Percentiles rank a stretch among this genome's conserved stretches.
Conservation (phyloP, 2,797 vertebrate genomes). For the Amniataba percoides region DNA sequence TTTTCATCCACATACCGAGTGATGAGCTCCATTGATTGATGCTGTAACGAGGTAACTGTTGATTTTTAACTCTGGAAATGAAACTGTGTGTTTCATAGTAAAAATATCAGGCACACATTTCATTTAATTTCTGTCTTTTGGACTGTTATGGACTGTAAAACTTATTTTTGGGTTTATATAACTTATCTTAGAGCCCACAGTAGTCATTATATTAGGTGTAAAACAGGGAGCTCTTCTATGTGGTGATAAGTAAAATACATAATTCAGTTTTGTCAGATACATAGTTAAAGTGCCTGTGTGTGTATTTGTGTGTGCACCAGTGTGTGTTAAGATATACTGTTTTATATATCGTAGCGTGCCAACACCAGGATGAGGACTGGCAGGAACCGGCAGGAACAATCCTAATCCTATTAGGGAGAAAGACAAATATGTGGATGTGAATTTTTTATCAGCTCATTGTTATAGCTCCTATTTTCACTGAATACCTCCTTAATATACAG, state of each 20-base stretch:
- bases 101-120: slow-evolving; percentile 11
- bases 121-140: background rate
- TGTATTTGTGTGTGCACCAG: background rate
- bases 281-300: background rate
- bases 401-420: slow-evolving; percentile 72
- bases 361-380: slow-evolving; percentile 43
- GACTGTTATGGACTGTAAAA: slow-evolving; percentile 22
- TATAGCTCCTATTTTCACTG: slow-evolving; percentile 44
- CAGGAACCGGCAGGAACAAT: slow-evolving; percentile 44
- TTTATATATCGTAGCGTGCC: slow-evolving; percentile 33
- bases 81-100: slow-evolving; percentile 1
- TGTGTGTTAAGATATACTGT: slow-evolving; percentile 4
- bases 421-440: slow-evolving; percentile 67
- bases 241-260: slow-evolving; percentile 22
- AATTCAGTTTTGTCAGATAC: slow-evolving; percentile 7
- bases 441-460: slow-evolving; percentile 68
- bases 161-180: slow-evolving; percentile 1
- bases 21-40: background rate
- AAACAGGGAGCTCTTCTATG: background rate
- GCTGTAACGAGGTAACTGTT: background rate
- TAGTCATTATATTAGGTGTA: background rate
- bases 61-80: background rate
- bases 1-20: background rate
- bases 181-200: background rate
- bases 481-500: slow-evolving; percentile 45